These are phyloP conservation scores for Holotrichia oblita DNA, from an alignment of 1,140 invertebrate species.

Conservation along the genomic window DNA sequence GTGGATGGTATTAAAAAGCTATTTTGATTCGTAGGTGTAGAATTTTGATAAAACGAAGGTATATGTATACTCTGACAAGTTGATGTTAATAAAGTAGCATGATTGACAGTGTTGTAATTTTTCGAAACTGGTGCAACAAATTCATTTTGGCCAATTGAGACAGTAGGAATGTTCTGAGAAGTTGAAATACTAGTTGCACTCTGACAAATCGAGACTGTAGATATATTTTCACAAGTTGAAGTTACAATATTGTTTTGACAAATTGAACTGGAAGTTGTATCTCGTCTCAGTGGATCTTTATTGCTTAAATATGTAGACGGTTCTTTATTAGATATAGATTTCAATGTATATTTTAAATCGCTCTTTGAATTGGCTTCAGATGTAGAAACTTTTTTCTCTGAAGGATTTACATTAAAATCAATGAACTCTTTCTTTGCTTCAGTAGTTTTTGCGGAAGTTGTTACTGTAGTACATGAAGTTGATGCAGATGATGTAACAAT, in stretches of 20 bases:
- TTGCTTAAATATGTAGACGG: background rate
- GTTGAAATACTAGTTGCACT: background rate
- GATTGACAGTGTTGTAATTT: background rate
- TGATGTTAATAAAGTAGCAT: background rate
- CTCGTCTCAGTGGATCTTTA: background rate
- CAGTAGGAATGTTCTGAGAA: background rate
- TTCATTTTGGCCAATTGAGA: background rate
- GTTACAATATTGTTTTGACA: background rate
- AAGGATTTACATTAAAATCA: background rate
- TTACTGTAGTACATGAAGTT: background rate
- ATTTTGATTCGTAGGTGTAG: background rate
- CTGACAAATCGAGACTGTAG: background rate
- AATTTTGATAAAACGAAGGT: background rate
- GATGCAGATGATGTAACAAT: constrained; percentile 24
- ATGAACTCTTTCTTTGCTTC: background rate
- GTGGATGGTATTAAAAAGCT: background rate
- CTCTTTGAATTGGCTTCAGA: background rate
- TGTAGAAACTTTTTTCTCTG: background rate
- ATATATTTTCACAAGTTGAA: constrained; percentile 7
- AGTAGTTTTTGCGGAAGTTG: background rate
- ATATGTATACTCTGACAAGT: background rate
- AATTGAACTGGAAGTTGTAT: background rate
- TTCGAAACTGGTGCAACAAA: background rate
- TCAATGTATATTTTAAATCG: constrained; percentile 12
- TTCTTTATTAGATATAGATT: background rate